Evolutionary conservation across 2,797 vertebrate genomes (phyloP), one percentile per base, ranked within the genome.

Genomic region (Galago senegalensis): DNA sequence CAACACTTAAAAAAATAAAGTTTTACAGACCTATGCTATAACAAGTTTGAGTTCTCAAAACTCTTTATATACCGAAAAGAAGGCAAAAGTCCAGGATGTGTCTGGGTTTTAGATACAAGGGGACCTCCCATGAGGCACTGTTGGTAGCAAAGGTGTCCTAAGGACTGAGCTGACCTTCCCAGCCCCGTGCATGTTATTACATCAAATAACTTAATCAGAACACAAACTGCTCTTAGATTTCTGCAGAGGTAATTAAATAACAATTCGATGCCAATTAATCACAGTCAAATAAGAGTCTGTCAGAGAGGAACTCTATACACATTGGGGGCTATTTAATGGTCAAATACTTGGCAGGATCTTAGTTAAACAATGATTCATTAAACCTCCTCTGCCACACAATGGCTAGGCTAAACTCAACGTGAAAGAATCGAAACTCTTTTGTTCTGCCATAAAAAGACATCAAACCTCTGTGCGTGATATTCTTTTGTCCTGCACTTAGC

Each of bases 321-420:
- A 98, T 95, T 96, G 97, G 98, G 98, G 95, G 98, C 98, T 99
- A 99, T 99, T 98, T 98, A 98, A 98, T 98, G 98, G 98, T 98
- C 98, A 99, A 99, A 99, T 98, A 99, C 98, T 98, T 98, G 98
- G 98, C 98, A 97, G 93, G 99, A 99, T 99, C 99, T 98, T 99
- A 98, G 99, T 99, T 99, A 99, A 99, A 99, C 99, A 99, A 99
- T 99, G 99, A 99, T 98, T 99, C 99, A 99, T 99, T 99, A 99
- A 99, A 99, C 98, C 99, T 99, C 97, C 98, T 98, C 97, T 92
- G 96, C 98, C 98, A 99, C 98, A 99, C 99, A 99, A 99, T 99
- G 98, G 98, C 98, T 98, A 98, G 97, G 98, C 98, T 99, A 98
- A 99, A 98, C 99, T 98, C 98, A 97, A 98, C 97, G 98, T 98